Conservation (phyloP, 37 sponge, comb jelly and placozoan genomes). For the Crambe crambe region DNA sequence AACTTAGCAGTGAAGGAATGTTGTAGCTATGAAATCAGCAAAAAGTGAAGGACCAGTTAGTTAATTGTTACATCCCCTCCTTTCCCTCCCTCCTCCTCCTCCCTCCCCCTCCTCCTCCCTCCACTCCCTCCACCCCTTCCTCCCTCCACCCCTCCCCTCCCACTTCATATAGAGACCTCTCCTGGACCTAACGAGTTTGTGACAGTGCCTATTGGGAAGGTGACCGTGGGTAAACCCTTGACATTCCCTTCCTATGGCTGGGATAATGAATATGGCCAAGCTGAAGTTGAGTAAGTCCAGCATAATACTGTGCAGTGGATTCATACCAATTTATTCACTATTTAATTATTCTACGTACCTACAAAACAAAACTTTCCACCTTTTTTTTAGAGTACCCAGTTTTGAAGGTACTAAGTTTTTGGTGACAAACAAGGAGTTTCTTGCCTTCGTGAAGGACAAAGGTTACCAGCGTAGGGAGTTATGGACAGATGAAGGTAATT, state of each 20-base stretch:
- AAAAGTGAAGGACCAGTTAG: no score
- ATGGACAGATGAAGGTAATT: conserved; percentile 88
- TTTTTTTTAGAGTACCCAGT: conserved; percentile 65
- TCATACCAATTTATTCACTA: no score
- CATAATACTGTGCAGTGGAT: neutral
- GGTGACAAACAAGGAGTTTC: conserved; percentile 81
- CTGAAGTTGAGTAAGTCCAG: conserved; percentile 57
- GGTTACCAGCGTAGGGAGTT: conserved; percentile 68
- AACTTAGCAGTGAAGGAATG: neutral
- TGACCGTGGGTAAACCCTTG: conserved; percentile 74
- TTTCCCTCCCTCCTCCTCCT: no score
- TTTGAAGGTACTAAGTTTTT: conserved; percentile 82
- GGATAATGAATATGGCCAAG: conserved; percentile 90
- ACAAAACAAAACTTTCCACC: no score
- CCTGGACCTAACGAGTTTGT: conserved; percentile 71
- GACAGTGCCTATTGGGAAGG: conserved; percentile 49
- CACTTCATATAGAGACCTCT: conserved; percentile 48
- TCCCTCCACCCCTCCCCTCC: no score
- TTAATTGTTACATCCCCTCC: no score
- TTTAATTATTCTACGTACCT: neutral
- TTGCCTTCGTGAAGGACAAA: conserved; percentile 77
- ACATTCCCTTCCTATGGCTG: conserved; percentile 92
- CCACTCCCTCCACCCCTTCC: no score
- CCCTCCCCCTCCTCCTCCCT: no score
- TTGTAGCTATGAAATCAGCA: neutral